Base-by-base conservation (phyloP, 2,888 invertebrate genomes). In the Drosophila falleni region DNA sequence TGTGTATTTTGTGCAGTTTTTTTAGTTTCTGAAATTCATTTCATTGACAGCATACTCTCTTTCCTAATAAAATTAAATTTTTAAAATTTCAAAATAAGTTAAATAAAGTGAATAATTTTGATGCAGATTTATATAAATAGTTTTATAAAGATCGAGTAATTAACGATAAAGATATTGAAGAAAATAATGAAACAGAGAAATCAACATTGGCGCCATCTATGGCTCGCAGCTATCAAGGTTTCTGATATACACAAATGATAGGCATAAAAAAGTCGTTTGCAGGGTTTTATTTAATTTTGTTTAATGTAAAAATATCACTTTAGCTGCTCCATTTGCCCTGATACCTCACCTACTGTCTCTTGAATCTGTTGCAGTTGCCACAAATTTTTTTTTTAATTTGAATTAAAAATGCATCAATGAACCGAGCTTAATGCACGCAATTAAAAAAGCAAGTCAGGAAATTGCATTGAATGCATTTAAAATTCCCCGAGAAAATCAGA, bases 331-430 rank as follows among this genome's bases (percentile, higher is more conserved):
- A 49, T 51, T 53, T 63, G 76, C 55, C 42, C 1, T 44, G 15
- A 19, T 5, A 47, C 31, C 19, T n/a, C 55, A 35, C 31, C 51
- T 61, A 51, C 44, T 23, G 31, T 26, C 37, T 3, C 6, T 41
- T 42, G 42, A 5, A 6, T 37, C 16, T 37, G 26, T 31, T 47
- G 31, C 41, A 47, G 10, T 16, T 63, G 63, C 65, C 51, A 65
- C 66, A 69, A 71, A 31, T 16, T 10, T 59, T 42, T 81, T 81
- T 85, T 82, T 85, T 84, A 87, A 81, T 87, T 89, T 89, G 78
- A 80, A 89, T 86, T 87, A 70, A 87, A 86, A 76, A 87, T 87
- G 89, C 89, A 87, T 81, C 87, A 78, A 47, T 84, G 85, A 78
- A 60, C 66, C 71, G 85, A 80, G 80, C 73, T 83, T 74, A 86